Percentiles rank a stretch among this genome's conserved stretches.
Conservation (phyloP, 1,140 invertebrate genomes). For the Drosophila willistoni region DNA sequence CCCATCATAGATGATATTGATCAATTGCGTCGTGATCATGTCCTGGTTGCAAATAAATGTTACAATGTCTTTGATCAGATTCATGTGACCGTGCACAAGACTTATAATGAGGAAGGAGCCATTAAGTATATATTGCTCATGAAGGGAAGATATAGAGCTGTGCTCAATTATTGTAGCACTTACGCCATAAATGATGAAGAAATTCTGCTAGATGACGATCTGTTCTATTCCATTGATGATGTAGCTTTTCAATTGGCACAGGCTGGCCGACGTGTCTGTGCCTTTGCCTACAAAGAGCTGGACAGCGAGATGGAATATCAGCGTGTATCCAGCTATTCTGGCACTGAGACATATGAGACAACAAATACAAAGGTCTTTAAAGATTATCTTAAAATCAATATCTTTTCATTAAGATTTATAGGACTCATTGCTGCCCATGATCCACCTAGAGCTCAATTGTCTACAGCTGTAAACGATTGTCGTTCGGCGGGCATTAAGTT, state of each 20-base stretch:
- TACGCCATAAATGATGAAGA: conserved; percentile 2
- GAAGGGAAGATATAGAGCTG: conserved; percentile 29
- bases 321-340: not conserved
- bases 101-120: not conserved
- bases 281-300: conserved; percentile 48
- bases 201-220: not conserved
- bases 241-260: not conserved
- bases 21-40: conserved; percentile 23
- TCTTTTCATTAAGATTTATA: conserved; percentile 34
- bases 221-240: not conserved
- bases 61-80: conserved; percentile 18
- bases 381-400: conserved; percentile 25
- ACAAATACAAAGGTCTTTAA: not conserved
- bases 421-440: conserved; percentile 34
- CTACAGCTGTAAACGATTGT: conserved; percentile 31
- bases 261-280: conserved; percentile 32
- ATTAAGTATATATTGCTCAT: conserved; percentile 42
- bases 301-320: not conserved
- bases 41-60: conserved; percentile 28
- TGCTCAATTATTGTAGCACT: conserved; percentile 39
- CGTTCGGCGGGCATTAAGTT: conserved; percentile 56
- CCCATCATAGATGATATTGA: conserved; percentile 13
- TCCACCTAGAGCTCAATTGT: conserved; percentile 26
- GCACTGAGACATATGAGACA: not conserved
- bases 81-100: conserved; percentile 51